Conservation (phyloP, 2,797 vertebrate genomes). For the Sandelia bainsii region DNA sequence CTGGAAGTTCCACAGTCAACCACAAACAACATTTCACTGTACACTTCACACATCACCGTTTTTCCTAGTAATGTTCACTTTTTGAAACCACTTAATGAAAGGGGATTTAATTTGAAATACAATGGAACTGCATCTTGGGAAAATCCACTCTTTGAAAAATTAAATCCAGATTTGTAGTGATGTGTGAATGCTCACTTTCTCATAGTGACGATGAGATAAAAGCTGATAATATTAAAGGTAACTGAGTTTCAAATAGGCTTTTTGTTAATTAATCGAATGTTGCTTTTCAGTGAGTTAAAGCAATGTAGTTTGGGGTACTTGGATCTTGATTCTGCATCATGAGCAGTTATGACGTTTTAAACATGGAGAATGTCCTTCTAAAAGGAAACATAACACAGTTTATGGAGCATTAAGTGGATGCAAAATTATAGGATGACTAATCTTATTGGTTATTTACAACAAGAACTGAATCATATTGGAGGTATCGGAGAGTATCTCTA, state of each 20-base stretch:
- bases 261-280: background rate
- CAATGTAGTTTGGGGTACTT: background rate
- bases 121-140: background rate
- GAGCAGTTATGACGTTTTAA: background rate
- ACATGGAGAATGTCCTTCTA: background rate
- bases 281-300: background rate
- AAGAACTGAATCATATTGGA: constrained; percentile 4
- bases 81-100: background rate
- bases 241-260: background rate
- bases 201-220: background rate
- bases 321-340: background rate
- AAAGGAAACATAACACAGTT: background rate
- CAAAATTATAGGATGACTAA: background rate
- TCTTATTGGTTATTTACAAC: constrained; percentile 22
- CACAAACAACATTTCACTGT: background rate
- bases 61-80: background rate
- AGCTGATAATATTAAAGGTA: too few relatives aligned
- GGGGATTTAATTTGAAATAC: background rate
- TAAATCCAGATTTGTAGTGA: too few relatives aligned
- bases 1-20: constrained; percentile 2
- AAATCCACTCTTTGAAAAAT: too few relatives aligned
- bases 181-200: background rate
- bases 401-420: background rate
- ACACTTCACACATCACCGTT: background rate
- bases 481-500: background rate